These are phyloP conservation scores for Rhinopomastus cyanomelas DNA, from an alignment of 2,113 vertebrate species.

Conservation along the genomic window DNA sequence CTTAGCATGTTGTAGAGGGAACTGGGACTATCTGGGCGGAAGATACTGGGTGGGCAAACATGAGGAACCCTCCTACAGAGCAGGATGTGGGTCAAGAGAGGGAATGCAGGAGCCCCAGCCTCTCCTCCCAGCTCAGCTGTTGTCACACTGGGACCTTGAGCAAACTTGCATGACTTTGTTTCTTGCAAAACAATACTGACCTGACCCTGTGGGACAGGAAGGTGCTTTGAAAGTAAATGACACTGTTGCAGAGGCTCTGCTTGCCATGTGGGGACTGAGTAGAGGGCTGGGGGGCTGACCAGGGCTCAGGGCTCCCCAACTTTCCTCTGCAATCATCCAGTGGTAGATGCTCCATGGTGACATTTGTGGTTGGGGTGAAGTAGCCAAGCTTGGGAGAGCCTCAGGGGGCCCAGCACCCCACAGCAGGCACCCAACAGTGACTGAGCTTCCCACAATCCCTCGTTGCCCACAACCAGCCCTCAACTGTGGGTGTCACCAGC, in stretches of 20 bases:
- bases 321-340: accelerated
- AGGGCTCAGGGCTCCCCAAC: background rate
- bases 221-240: background rate
- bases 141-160: background rate
- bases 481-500: accelerated
- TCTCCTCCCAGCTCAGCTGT: background rate
- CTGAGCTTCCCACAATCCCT: background rate
- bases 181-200: background rate
- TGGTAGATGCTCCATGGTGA: background rate
- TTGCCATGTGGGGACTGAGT: background rate
- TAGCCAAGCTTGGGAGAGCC: accelerated
- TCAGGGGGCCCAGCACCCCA: accelerated
- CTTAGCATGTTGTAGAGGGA: background rate
- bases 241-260: background rate
- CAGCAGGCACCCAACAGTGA: accelerated
- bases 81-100: background rate
- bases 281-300: background rate
- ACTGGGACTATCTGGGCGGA: background rate
- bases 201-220: background rate
- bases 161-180: background rate
- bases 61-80: background rate
- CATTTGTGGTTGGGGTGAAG: background rate
- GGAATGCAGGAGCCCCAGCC: background rate
- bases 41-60: accelerated
- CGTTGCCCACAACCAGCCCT: background rate